Evolutionary conservation across 2,113 vertebrate species (phyloP).

Genomic region (Pteronura brasiliensis): DNA sequence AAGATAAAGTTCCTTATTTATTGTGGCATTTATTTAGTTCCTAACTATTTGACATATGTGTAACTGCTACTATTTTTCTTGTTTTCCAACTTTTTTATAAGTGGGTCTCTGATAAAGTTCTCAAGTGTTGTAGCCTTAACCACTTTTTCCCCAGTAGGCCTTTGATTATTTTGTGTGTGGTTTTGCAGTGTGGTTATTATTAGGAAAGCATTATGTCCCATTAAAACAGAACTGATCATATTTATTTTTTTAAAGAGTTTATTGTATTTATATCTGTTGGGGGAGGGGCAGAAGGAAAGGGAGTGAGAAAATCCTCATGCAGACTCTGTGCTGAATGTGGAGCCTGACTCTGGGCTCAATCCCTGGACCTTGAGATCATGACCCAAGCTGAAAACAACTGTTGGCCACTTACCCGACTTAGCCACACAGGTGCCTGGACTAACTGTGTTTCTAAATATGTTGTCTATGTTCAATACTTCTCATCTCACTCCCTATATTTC

Average conservation of each 20-base stretch:
- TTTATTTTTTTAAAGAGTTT: not conserved
- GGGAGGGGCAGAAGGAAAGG: not conserved
- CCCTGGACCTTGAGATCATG: not conserved
- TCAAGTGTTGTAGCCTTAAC: not conserved
- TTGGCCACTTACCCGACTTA: not conserved
- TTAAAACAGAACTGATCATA: not conserved
- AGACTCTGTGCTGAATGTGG: too few relatives aligned
- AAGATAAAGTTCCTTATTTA: not conserved
- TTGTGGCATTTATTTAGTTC: not conserved
- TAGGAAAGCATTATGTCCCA: not conserved
- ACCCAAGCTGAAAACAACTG: not conserved
- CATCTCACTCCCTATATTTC: not conserved
- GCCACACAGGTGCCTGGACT: not conserved
- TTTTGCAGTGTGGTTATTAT: not conserved
- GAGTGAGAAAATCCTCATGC: not conserved
- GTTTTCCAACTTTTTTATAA: not conserved
- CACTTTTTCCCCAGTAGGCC: not conserved
- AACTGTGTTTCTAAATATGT: not conserved
- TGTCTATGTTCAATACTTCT: not conserved
- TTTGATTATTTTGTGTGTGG: not conserved
- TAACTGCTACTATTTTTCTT: not conserved
- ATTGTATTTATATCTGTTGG: not conserved
- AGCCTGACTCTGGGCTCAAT: too few relatives aligned
- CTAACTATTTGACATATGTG: not conserved
- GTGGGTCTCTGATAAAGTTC: not conserved